Evolutionary conservation across 2,888 invertebrate species (phyloP).

Genomic region (Cabera pusaria): DNA sequence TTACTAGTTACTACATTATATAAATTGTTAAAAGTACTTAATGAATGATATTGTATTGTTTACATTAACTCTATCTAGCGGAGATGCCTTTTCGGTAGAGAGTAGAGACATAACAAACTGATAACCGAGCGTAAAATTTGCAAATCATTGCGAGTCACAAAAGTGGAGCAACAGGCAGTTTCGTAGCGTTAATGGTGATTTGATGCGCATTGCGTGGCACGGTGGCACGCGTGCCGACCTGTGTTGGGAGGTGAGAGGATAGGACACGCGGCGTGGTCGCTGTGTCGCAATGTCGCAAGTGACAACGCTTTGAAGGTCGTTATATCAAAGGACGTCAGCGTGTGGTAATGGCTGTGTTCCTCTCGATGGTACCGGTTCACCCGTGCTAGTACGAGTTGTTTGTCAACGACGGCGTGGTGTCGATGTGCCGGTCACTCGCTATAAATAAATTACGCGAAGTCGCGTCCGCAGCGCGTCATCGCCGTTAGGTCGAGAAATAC

Average conservation of each 20-base stretch:
- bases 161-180: conserved; percentile 14
- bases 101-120: conserved; percentile 1
- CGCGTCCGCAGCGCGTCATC: conserved; percentile 42
- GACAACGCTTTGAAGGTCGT: conserved; percentile 49
- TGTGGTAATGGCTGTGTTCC: conserved; percentile 53
- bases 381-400: conserved; percentile 64
- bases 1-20: no score
- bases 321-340: conserved; percentile 46
- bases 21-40: no score
- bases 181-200: conserved; percentile 7
- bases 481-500: conserved; percentile 43
- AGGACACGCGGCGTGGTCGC: conserved; percentile 28
- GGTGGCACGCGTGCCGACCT: background rate
- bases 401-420: conserved; percentile 66
- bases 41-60: no score
- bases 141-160: background rate
- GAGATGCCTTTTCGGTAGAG: no score
- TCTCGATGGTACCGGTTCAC: conserved; percentile 30
- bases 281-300: conserved; percentile 37
- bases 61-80: no score
- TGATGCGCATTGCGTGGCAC: conserved; percentile 10
- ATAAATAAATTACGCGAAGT: conserved; percentile 64
- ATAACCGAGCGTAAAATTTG: background rate
- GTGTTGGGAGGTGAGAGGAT: conserved; percentile 13
- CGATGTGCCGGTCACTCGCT: conserved; percentile 55